Evolutionary conservation across 2,888 invertebrate genomes (phyloP).

Genomic region (Anagyrus pseudococci): DNA sequence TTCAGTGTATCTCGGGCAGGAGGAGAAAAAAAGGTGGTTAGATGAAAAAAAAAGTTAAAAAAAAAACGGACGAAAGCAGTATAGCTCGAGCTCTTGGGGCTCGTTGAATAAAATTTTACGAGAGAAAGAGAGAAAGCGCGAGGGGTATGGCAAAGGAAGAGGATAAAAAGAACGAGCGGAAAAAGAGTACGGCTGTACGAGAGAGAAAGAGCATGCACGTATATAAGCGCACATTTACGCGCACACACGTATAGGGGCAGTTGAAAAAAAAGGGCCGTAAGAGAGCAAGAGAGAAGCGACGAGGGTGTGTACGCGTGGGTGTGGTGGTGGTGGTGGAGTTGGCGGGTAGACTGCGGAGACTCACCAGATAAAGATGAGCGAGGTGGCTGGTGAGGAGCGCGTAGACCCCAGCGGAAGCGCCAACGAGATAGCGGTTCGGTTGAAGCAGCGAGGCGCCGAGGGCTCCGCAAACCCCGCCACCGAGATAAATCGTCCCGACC

Average conservation of each 20-base stretch:
- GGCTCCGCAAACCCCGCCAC: slow-evolving; percentile 79
- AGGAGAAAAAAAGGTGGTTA: background rate
- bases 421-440: slow-evolving; percentile 79
- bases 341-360: slow-evolving; percentile 37
- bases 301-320: slow-evolving; percentile 10
- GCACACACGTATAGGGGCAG: no score
- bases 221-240: no score
- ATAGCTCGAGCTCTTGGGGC: background rate
- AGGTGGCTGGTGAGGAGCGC: slow-evolving; percentile 86
- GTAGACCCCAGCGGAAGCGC: slow-evolving; percentile 91
- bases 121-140: background rate
- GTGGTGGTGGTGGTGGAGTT: background rate
- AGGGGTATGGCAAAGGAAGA: slow-evolving; percentile 12
- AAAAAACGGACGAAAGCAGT: slow-evolving; percentile 9
- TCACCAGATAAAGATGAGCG: slow-evolving; percentile 79
- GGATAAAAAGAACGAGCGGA: slow-evolving; percentile 4
- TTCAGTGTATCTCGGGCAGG: background rate
- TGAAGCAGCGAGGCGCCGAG: slow-evolving; percentile 78
- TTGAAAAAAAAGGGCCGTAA: no score
- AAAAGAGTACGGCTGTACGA: no score
- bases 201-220: no score
- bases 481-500: slow-evolving; percentile 74
- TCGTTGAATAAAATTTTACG: slow-evolving; percentile 32
- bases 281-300: slow-evolving; percentile 11
- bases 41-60: no score